Base-by-base conservation (phyloP, 1,140 invertebrate genomes). In the Gryon sp. region DNA sequence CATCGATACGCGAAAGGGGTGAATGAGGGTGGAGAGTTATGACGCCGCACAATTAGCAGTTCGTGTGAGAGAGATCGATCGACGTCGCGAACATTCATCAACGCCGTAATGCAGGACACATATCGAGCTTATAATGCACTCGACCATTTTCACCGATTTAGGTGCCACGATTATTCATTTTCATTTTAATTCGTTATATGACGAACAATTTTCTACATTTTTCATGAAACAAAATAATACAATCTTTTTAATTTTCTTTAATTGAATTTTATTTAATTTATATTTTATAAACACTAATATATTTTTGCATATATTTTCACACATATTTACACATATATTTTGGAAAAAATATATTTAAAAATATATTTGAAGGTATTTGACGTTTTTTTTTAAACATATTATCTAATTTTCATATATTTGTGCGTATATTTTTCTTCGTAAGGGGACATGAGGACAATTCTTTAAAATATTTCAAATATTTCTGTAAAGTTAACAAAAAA, bases 11-110 rank as follows among this genome's bases (percentile, higher is more conserved):
- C 48, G 50, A 68, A 53, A 68, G 63, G 50, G 70, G 69, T 28
- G 74, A 72, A 62, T 38, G 34, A 65, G 78, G 74, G 76, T 75
- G 73, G 85, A 88, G 86, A 89, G 80, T 88, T 88, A 89, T 89
- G 87, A 89, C 84, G 85, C 83, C 83, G 83, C 83, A 86, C 87
- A 88, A 89, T 89, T 89, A 89, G 87, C 87, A 87, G 87, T 84
- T 88, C 84, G 86, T 86, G 87, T 86, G 86, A 87, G 87, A 87
- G 86, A 88, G 88, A 88, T 88, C 87, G 88, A 89, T 89, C 83
- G 86, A 78, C 80, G 80, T 75, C 78, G 82, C 80, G 83, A 84
- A 87, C 86, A 88, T 88, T 86, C 84, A 89, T 88, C 87, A 89
- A 83, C 83, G 69, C 66, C 78, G 83, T 84, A 84, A 86, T 83